A percentile compares a stretch with the other conserved stretches of the same genome.
These are phyloP conservation scores for Agrilus biguttatus DNA, from an alignment of 2,888 invertebrate genomes.

Conservation along the genomic window DNA sequence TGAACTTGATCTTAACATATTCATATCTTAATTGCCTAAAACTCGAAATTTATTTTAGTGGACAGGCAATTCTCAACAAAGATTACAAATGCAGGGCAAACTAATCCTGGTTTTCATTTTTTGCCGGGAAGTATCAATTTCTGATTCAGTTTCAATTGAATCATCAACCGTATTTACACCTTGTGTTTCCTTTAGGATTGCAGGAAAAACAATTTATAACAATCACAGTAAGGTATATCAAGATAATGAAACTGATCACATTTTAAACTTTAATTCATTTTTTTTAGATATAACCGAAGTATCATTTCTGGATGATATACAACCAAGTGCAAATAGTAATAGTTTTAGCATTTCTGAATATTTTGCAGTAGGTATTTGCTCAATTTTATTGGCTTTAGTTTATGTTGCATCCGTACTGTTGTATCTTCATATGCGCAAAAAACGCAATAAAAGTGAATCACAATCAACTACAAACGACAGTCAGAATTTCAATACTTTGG, in stretches of 20 bases:
- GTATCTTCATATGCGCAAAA: conserved; percentile 62
- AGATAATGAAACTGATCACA: background rate
- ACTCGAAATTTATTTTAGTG: conserved; percentile 42
- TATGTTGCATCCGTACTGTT: conserved; percentile 77
- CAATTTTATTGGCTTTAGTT: conserved; percentile 70
- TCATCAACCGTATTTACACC: conserved; percentile 59
- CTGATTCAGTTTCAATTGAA: conserved; percentile 22
- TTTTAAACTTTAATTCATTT: conserved; percentile 11
- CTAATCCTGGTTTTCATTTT: conserved; percentile 66
- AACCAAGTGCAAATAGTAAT: conserved; percentile 37
- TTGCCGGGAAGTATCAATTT: conserved; percentile 52
- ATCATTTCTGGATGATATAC: conserved; percentile 53
- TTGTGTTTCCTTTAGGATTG: conserved; percentile 74
- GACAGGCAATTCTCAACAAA: conserved; percentile 67
- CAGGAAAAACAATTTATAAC: conserved; percentile 60
- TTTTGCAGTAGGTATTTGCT: conserved; percentile 69
- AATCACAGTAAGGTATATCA: conserved; percentile 39
- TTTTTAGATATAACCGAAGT: conserved; percentile 67
- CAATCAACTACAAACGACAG: conserved; percentile 15
- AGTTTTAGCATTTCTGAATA: conserved; percentile 64
- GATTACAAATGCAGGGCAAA: conserved; percentile 64
- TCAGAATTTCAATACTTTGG: conserved; percentile 31
- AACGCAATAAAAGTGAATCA: conserved; percentile 27
- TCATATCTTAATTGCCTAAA: too few relatives aligned
- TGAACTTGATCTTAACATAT: too few relatives aligned